phyloP scores from a whole-genome alignment of 2,113 vertebrate species.

The Chloebia gouldiae region DNA sequence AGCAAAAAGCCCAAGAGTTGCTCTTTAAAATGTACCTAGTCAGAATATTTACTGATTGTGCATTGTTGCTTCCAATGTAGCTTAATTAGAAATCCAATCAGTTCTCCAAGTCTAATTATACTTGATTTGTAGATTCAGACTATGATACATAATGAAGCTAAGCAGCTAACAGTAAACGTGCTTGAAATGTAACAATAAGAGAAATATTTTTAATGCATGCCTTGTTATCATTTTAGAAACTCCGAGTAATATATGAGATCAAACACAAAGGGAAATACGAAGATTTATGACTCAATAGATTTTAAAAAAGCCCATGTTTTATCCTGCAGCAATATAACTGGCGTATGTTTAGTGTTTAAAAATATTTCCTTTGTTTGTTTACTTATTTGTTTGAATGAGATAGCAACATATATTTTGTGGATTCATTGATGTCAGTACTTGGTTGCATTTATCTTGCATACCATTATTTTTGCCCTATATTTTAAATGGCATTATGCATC shows the following conservation, averaged over 20 bases:
- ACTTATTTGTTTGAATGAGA: conserved; percentile 36
- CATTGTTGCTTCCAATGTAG: conserved; percentile 88
- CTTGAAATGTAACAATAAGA: conserved; percentile 85
- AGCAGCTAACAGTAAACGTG: conserved; percentile 81
- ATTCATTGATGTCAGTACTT: not conserved
- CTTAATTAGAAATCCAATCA: conserved; percentile 91
- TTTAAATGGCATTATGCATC: not conserved
- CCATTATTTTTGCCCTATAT: not conserved
- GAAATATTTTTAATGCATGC: conserved; percentile 78
- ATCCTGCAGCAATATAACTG: conserved; percentile 34
- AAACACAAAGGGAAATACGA: conserved; percentile 58
- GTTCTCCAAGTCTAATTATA: conserved; percentile 87
- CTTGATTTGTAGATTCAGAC: conserved; percentile 89
- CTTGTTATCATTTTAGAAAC: conserved; percentile 75
- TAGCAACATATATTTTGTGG: conserved; percentile 28
- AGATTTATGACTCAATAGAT: conserved; percentile 64
- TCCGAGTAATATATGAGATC: conserved; percentile 63
- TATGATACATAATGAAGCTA: conserved; percentile 87
- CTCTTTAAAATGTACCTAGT: conserved; percentile 89
- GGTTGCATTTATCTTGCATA: not conserved
- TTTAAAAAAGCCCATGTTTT: conserved; percentile 41
- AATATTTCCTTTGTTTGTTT: conserved; percentile 48
- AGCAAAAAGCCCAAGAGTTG: conserved; percentile 88
- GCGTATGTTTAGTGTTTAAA: conserved; percentile 12
- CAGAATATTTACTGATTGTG: conserved; percentile 89